Evolutionary conservation across 2,888 invertebrate genomes (phyloP).

Genomic region (Tipula helvola): DNA sequence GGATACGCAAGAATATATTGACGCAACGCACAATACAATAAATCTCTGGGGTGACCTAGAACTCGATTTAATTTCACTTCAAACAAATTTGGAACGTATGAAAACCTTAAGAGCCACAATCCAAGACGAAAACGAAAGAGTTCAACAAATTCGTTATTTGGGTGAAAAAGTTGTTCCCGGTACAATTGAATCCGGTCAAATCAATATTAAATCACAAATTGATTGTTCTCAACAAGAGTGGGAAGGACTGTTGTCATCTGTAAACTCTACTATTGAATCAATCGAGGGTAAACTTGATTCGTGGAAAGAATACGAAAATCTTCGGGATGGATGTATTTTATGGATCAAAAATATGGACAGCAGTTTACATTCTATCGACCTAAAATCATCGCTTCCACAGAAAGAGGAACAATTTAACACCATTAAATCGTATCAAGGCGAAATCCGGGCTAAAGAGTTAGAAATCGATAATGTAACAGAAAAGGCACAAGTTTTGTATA

Average conservation of each 20-base stretch:
- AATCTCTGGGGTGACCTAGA: constrained; percentile 73
- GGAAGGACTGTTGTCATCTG: constrained; percentile 66
- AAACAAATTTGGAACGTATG: constrained; percentile 74
- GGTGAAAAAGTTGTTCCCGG: constrained; percentile 85
- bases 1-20: constrained; percentile 78
- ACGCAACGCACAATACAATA: constrained; percentile 69
- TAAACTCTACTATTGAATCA: constrained; percentile 63
- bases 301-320: constrained; percentile 82
- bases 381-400: constrained; percentile 67
- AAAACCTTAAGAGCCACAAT: constrained; percentile 66
- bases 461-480: constrained; percentile 91
- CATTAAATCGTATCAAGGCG: constrained; percentile 69
- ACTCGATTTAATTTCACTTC: constrained; percentile 69
- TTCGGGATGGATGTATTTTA: constrained; percentile 69
- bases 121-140: constrained; percentile 74
- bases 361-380: constrained; percentile 73
- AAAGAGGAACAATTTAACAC: constrained; percentile 76
- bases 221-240: constrained; percentile 83
- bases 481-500: constrained; percentile 72
- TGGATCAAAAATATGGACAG: constrained; percentile 86
- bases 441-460: constrained; percentile 78
- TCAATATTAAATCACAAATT: constrained; percentile 74
- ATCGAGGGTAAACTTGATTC: constrained; percentile 75
- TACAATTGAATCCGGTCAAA: constrained; percentile 69
- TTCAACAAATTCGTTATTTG: constrained; percentile 65